Evolutionary conservation across 2,113 vertebrate genomes (phyloP), one percentile per base, ranked within the genome.

Genomic region (Axis porcinus): DNA sequence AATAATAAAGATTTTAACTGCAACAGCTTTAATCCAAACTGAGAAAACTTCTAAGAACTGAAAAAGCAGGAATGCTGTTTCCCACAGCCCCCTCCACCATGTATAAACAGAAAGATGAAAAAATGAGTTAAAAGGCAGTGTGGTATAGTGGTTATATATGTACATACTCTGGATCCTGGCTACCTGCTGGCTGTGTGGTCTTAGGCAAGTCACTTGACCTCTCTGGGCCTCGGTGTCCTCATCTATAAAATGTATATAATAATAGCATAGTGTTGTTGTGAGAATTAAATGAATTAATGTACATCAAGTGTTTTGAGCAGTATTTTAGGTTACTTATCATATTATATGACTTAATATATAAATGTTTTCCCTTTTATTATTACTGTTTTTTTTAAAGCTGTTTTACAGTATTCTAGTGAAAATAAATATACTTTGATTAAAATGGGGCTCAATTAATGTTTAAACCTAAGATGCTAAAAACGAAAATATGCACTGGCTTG

Each of bases 391-490:
- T 79, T 45, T 43, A 81, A 94, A 96, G 50, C 36, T 76, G 7
- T 43, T 86, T 62, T 54, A 83, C 1, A 50, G 36, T 30, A 89
- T 83, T 92, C 60, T 82, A 36, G 55, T 54, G 86, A 86, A 96
- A 95, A 76, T 16, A 81, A 52, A 36, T 43, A 27, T 16, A 76
- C 64, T 95, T 89, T 96, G 79, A 45, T 92, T 76, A 84, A 12
- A 95, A 91, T 23, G 58, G 70, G 79, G 86, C 10, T 95, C 83
- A 94, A 47, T 90, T 70, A 82, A 94, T 45, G 36, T 84, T 91
- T 93, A 93, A 88, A 89, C 58, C 6, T 23, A 81, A 76, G 60
- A 88, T 74, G 40, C 78, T 92, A 84, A 83, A 97, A 96, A 89
- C 45, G 79, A 94, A 97, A 96, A 90, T 88, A 86, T 50, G 60